Percentiles rank a stretch among this genome's conserved stretches.
phyloP scores from a whole-genome alignment of 2,113 vertebrate genomes.

The Centropus unirufus region DNA sequence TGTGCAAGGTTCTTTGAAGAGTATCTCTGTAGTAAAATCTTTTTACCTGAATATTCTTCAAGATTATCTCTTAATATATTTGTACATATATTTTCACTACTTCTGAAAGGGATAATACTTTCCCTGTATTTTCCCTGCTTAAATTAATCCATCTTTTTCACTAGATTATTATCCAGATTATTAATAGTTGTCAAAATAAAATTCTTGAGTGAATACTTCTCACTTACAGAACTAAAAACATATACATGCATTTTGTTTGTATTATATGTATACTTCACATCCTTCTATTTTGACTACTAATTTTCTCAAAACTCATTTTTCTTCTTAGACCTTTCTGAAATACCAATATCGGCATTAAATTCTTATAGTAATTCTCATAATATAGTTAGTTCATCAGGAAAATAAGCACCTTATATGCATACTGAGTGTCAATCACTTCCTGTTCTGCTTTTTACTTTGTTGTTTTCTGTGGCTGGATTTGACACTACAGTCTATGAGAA shows the following conservation, averaged over 20 bases:
- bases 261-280: not conserved
- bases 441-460: not conserved
- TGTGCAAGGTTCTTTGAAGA: not conserved
- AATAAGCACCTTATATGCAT: not conserved
- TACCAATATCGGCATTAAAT: not conserved
- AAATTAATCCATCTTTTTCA: not conserved
- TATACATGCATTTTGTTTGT: not conserved
- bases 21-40: not conserved
- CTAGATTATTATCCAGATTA: not conserved
- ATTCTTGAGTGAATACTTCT: not conserved
- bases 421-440: not conserved
- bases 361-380: not conserved
- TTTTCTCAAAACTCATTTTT: not conserved
- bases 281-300: not conserved
- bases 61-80: not conserved
- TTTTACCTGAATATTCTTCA: not conserved
- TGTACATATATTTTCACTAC: not conserved
- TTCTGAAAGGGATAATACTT: not conserved
- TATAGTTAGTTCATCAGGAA: not conserved
- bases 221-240: not conserved
- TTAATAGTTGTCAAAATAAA: not conserved
- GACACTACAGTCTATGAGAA: not conserved
- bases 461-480: not conserved
- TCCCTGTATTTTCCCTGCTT: not conserved
- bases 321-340: not conserved